A percentile compares a stretch with the other conserved stretches of the same genome.
phyloP scores from a whole-genome alignment of 1,140 invertebrate species.

The Kradibia gibbosae region DNA sequence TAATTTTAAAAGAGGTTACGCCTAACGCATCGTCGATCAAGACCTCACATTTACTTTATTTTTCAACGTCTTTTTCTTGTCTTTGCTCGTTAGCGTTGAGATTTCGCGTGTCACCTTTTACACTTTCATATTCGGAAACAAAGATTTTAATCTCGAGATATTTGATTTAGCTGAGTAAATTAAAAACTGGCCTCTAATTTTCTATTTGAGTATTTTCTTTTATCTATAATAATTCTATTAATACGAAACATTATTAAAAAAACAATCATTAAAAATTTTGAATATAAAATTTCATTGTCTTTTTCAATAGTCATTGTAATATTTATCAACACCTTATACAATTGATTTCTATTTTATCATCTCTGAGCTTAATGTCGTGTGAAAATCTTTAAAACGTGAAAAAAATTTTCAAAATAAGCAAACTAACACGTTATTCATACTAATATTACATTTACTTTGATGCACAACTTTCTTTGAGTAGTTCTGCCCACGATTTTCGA shows the following conservation, averaged over 20 bases:
- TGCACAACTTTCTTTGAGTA: not conserved
- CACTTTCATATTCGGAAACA: not conserved
- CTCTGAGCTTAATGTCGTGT: too few relatives aligned
- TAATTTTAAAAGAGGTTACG: slow-evolving; percentile 7
- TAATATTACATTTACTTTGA: too few relatives aligned
- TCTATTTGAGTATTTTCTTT: not conserved
- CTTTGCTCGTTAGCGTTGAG: not conserved
- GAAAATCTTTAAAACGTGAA: too few relatives aligned
- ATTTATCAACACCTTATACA: too few relatives aligned
- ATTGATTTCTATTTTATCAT: too few relatives aligned
- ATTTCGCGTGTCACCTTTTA: not conserved
- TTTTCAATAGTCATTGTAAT: too few relatives aligned
- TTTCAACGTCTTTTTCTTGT: not conserved
- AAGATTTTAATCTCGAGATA: not conserved
- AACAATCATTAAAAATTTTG: too few relatives aligned
- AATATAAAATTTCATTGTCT: too few relatives aligned
- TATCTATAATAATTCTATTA: too few relatives aligned
- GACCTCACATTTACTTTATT: not conserved
- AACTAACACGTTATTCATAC: too few relatives aligned
- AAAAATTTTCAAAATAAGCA: too few relatives aligned
- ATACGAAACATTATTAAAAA: too few relatives aligned
- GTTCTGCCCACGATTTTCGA: not conserved
- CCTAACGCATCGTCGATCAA: slow-evolving; percentile 3
- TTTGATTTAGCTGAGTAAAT: not conserved
- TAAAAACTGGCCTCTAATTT: not conserved